Evolutionary conservation across 2,113 vertebrate genomes (phyloP).

Genomic region (Pachyramphus minor): DNA sequence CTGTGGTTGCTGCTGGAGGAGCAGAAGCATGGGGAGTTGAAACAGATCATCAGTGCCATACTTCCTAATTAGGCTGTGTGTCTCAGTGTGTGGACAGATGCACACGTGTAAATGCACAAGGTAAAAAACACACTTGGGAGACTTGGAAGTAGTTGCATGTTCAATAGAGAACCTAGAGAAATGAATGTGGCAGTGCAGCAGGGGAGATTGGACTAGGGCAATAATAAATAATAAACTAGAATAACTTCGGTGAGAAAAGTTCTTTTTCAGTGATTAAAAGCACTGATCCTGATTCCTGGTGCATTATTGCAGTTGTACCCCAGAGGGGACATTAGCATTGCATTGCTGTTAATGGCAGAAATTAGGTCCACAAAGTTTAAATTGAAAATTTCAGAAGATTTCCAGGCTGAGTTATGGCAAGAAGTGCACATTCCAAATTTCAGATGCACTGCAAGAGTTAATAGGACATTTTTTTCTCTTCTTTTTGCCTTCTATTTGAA

Average conservation of each 20-base stretch:
- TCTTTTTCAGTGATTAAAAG: not conserved
- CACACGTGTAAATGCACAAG: accelerated
- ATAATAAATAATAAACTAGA: too few relatives aligned
- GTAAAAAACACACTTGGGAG: not conserved
- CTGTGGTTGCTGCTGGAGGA: not conserved
- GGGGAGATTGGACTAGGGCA: not conserved
- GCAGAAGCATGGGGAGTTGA: not conserved
- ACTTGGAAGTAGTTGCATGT: not conserved
- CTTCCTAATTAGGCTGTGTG: not conserved
- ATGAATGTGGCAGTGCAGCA: not conserved
- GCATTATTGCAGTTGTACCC: not conserved
- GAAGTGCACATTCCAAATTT: not conserved
- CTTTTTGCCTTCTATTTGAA: not conserved
- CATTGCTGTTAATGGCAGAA: not conserved
- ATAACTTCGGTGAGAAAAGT: not conserved
- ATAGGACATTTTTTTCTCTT: not conserved
- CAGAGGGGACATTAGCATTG: not conserved
- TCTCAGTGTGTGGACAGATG: not conserved
- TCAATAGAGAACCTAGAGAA: not conserved
- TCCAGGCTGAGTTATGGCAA: not conserved
- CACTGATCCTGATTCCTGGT: not conserved
- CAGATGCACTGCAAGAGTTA: not conserved
- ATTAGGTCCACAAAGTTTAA: not conserved
- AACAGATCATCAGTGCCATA: not conserved
- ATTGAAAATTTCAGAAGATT: not conserved